Conservation (phyloP, 1,140 invertebrate genomes). For the Bombus confusus region DNA sequence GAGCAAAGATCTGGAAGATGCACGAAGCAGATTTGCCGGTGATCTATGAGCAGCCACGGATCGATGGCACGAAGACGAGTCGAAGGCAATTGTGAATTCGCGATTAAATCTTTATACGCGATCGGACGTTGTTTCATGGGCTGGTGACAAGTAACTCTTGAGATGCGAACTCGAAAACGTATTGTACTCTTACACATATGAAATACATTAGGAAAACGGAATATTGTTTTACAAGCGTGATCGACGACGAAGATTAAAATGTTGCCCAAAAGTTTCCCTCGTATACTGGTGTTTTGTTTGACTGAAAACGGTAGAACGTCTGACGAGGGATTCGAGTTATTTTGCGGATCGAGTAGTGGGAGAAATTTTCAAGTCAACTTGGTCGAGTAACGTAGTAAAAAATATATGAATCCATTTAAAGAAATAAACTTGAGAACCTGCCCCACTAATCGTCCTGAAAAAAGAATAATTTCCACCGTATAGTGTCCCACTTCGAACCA, state of each 20-base stretch:
- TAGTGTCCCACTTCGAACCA: no score
- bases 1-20: constrained; percentile 72
- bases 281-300: no score
- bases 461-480: no score
- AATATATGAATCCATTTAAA: no score
- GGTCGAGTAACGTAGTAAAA: neutral
- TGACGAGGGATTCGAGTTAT: no score
- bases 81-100: constrained; percentile 34
- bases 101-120: constrained; percentile 45
- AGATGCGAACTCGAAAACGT: neutral
- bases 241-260: constrained; percentile 11
- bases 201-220: constrained; percentile 8
- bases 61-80: constrained; percentile 56
- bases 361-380: no score
- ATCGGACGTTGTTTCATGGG: constrained; percentile 40
- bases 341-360: no score
- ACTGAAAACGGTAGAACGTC: no score
- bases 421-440: no score
- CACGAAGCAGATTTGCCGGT: constrained; percentile 72
- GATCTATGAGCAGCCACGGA: constrained; percentile 68
- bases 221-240: constrained; percentile 30
- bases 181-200: constrained; percentile 11
- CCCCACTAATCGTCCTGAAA: no score
- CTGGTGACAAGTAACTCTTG: constrained; percentile 19
- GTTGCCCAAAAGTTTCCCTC: neutral